Evolutionary conservation across 1,140 invertebrate species (phyloP).

Genomic region (Aphaenogaster rudis): DNA sequence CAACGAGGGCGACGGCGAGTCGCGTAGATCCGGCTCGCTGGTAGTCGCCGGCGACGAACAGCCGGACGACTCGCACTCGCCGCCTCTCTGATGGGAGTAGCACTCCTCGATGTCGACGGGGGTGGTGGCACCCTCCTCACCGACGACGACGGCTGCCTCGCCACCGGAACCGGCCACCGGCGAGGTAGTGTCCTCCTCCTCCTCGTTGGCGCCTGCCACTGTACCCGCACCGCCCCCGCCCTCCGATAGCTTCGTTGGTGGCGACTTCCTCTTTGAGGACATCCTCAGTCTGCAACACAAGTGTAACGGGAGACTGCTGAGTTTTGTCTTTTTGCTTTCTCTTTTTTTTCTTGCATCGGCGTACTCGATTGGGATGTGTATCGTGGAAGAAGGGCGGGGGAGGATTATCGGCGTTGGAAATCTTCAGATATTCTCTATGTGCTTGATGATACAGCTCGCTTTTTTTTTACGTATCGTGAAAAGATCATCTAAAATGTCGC

Average conservation of each 20-base stretch:
- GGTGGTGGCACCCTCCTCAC: slow-evolving; percentile 77
- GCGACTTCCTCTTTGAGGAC: slow-evolving; percentile 97
- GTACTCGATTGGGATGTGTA: slow-evolving; percentile 19
- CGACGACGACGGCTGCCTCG: slow-evolving; percentile 67
- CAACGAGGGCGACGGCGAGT: slow-evolving; percentile 83
- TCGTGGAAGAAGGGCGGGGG: slow-evolving; percentile 31
- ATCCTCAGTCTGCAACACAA: slow-evolving; percentile 92
- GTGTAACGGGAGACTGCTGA: slow-evolving; percentile 67
- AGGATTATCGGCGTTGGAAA: slow-evolving; percentile 22
- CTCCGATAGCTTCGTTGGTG: slow-evolving; percentile 95
- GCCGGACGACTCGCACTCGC: slow-evolving; percentile 82
- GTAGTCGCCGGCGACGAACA: slow-evolving; percentile 85
- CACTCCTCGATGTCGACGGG: slow-evolving; percentile 81
- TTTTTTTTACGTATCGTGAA: slow-evolving; percentile 1
- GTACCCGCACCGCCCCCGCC: slow-evolving; percentile 88
- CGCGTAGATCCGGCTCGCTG: slow-evolving; percentile 83
- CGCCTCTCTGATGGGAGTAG: slow-evolving; percentile 77
- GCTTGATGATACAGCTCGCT: slow-evolving; percentile 3
- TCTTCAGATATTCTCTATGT: slow-evolving; percentile 8
- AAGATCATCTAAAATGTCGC: background rate
- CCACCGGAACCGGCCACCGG: slow-evolving; percentile 84
- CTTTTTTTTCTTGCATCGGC: background rate
- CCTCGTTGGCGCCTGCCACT: slow-evolving; percentile 89
- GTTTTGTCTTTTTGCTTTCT: slow-evolving; percentile 47
- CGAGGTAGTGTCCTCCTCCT: slow-evolving; percentile 87